These are phyloP conservation scores for Grantiella picta DNA, from an alignment of 2,113 vertebrate species.

Conservation along the genomic window DNA sequence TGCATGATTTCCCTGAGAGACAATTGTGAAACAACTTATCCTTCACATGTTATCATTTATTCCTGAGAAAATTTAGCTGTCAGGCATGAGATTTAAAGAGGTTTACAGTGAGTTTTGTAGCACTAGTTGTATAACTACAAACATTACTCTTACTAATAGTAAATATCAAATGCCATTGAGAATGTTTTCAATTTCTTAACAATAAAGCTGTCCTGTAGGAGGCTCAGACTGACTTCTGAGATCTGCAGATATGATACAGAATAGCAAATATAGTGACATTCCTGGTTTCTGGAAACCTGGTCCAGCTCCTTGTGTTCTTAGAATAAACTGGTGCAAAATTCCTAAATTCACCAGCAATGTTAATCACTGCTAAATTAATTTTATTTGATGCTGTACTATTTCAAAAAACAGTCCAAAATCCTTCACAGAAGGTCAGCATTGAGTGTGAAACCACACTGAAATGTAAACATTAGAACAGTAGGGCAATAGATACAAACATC, in stretches of 20 bases:
- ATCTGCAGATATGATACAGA: background rate
- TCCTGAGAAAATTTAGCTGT: background rate
- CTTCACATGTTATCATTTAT: background rate
- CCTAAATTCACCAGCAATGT: background rate
- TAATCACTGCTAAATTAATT: background rate
- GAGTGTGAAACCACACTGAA: background rate
- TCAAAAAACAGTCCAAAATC: background rate
- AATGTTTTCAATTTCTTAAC: background rate
- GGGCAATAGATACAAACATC: background rate
- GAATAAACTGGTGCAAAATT: background rate
- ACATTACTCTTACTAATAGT: background rate
- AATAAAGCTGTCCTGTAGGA: background rate
- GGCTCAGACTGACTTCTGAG: background rate
- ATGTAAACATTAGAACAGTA: background rate
- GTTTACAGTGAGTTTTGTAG: background rate
- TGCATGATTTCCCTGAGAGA: background rate
- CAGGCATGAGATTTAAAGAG: background rate
- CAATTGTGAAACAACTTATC: background rate
- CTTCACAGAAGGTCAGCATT: background rate
- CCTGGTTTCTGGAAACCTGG: background rate
- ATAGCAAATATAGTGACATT: background rate
- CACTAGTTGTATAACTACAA: background rate
- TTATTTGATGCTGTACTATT: background rate
- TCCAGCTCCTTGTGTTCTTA: background rate
- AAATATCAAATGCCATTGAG: background rate